phyloP scores from a whole-genome alignment of 2,888 invertebrate genomes.

The Eristalis intricaria region DNA sequence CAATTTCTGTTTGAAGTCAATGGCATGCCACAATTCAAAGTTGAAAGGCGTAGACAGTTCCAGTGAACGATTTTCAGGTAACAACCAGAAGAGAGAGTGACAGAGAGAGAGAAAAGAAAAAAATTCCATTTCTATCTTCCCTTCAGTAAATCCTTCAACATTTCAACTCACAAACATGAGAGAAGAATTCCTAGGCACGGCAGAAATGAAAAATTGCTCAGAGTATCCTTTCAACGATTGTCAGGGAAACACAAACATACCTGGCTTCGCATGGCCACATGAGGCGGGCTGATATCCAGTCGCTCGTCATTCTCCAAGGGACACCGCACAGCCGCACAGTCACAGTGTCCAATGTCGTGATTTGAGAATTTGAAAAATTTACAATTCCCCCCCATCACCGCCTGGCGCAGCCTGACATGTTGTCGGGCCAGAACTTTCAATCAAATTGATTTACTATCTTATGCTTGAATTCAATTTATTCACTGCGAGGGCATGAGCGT shows the following conservation, averaged over 20 bases:
- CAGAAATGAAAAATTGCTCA: constrained; percentile 47
- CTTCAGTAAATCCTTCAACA: neutral
- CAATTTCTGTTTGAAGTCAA: neutral
- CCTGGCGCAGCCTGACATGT: constrained; percentile 53
- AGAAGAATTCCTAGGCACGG: neutral
- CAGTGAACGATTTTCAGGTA: neutral
- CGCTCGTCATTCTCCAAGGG: neutral
- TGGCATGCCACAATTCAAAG: neutral
- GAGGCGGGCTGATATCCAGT: constrained; percentile 18
- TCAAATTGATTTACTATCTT: constrained; percentile 71
- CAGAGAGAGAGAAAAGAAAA: neutral
- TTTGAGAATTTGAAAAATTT: constrained; percentile 68
- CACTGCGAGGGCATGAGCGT: constrained; percentile 25
- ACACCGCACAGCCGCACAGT: neutral
- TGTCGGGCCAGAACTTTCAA: constrained; percentile 63
- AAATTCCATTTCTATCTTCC: neutral
- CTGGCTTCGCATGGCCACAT: neutral
- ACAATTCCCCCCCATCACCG: constrained; percentile 41
- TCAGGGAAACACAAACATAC: constrained; percentile 29
- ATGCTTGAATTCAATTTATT: constrained; percentile 68
- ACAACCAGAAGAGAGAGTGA: no score
- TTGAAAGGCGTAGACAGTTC: neutral
- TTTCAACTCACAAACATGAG: neutral
- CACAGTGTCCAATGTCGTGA: constrained; percentile 57
- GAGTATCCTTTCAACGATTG: constrained; percentile 43